Base-by-base conservation (phyloP, 2,888 invertebrate genomes). In the Limnephilus auricula region DNA sequence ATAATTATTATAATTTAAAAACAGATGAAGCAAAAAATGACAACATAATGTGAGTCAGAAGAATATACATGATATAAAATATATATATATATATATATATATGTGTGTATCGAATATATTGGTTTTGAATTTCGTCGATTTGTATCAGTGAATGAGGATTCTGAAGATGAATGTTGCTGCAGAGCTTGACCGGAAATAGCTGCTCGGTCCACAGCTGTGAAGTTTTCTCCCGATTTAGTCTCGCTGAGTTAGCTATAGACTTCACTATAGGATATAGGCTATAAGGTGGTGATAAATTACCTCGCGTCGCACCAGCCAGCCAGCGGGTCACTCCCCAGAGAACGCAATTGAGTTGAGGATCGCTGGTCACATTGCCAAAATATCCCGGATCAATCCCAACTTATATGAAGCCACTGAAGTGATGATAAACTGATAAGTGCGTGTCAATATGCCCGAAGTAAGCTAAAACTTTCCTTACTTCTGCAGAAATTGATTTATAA, bases 111-210 rank as follows among this genome's bases (percentile, higher is more conserved):
- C n/a, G n/a, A n/a, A n/a, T n/a, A n/a, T n/a, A n/a, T n/a, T n/a
- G n/a, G n/a, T n/a, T 34, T 34, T 34, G 2, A 3, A 45, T 65
- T 65, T 65, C 25, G n/a, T 65, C 65, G 25, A 65, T 65, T n/a
- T 37, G 30, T 85, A 25, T 32, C 37, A 37, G 84, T 85, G 84
- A 85, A 85, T 85, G 15, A 13, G 84, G 40, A 45, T 50, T 86
- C 65, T 6, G 32, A 34, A 50, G 86, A 65, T 34, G 86, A 50
- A 65, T 85, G 65, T 65, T 65, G 65, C n/a, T 45, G 15, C 82
- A 31, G 30, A 50, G 65, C 15, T 86, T 50, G 65, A 65, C 86
- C 86, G 86, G 86, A 86, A 86, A 86, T 86, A 86, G 32, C 86
- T 65, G 10, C 45, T 40, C n/a, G 45, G 84, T 45, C 40, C n/a